Evolutionary conservation across 2,888 invertebrate species (phyloP).

Genomic region (Laspeyria flexula): DNA sequence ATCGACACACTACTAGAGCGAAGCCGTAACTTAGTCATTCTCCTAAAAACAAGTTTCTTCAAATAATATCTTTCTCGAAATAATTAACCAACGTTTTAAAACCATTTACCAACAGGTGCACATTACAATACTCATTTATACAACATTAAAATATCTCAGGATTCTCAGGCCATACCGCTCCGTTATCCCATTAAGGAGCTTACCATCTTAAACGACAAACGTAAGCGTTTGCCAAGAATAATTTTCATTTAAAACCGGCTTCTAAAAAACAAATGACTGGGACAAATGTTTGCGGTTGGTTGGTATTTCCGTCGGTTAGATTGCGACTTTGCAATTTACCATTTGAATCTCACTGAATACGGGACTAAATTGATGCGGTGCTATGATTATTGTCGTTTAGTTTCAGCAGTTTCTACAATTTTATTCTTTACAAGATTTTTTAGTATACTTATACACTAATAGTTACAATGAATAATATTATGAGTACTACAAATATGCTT

Average conservation of each 20-base stretch:
- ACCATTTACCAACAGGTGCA: conserved; percentile 5
- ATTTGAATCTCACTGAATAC: conserved; percentile 30
- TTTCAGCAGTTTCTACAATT: neutral
- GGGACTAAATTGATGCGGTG: conserved; percentile 13
- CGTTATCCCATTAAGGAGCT: conserved; percentile 32
- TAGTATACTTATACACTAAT: too few relatives aligned
- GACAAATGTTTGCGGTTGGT: conserved; percentile 29
- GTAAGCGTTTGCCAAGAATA: conserved; percentile 33
- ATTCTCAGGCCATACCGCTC: conserved; percentile 5
- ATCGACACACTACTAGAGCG: too few relatives aligned
- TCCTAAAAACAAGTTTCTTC: too few relatives aligned
- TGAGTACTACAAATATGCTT: too few relatives aligned
- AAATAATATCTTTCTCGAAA: too few relatives aligned
- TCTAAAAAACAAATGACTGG: conserved; percentile 35
- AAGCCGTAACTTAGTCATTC: too few relatives aligned
- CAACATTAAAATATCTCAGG: conserved; percentile 19
- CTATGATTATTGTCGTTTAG: conserved; percentile 12
- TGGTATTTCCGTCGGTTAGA: conserved; percentile 27
- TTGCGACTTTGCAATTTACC: conserved; percentile 40
- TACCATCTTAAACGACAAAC: conserved; percentile 25
- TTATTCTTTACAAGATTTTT: neutral
- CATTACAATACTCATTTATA: conserved; percentile 21
- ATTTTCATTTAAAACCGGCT: conserved; percentile 35
- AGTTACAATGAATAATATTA: too few relatives aligned
- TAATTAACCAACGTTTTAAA: neutral